These are phyloP conservation scores for Carduelis carduelis DNA, from an alignment of 2,797 vertebrate species.

Conservation along the genomic window DNA sequence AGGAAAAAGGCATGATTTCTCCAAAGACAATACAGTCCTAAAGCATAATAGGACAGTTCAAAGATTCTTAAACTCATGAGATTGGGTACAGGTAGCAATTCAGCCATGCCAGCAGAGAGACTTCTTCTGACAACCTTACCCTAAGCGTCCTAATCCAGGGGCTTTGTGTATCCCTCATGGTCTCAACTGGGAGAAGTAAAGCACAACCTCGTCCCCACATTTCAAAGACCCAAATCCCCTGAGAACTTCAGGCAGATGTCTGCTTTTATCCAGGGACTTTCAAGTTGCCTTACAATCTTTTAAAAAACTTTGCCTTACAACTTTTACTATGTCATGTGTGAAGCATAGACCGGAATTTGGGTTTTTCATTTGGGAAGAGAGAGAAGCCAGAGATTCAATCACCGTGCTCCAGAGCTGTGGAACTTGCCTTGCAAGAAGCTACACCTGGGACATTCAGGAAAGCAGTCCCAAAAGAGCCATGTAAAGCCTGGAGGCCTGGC, in stretches of 20 bases:
- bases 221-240: background rate
- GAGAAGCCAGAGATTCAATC: background rate
- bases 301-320: background rate
- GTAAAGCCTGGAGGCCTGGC: background rate
- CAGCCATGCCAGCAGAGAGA: background rate
- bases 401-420: background rate
- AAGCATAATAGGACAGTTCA: background rate
- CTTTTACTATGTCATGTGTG: background rate
- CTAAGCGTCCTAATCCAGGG: rapidly evolving
- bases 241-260: background rate
- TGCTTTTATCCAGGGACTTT: background rate
- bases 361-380: background rate
- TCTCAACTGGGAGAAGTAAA: background rate
- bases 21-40: background rate
- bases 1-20: background rate
- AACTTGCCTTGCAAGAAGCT: background rate
- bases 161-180: background rate
- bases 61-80: background rate
- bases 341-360: background rate
- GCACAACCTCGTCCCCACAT: rapidly evolving
- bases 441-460: background rate
- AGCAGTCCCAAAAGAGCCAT: background rate
- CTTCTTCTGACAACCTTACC: background rate
- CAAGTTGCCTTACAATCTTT: background rate
- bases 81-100: background rate